A percentile compares a stretch with the other conserved stretches of the same genome.
Conservation (phyloP, 2,113 vertebrate genomes). For the Tenrec ecaudatus region DNA sequence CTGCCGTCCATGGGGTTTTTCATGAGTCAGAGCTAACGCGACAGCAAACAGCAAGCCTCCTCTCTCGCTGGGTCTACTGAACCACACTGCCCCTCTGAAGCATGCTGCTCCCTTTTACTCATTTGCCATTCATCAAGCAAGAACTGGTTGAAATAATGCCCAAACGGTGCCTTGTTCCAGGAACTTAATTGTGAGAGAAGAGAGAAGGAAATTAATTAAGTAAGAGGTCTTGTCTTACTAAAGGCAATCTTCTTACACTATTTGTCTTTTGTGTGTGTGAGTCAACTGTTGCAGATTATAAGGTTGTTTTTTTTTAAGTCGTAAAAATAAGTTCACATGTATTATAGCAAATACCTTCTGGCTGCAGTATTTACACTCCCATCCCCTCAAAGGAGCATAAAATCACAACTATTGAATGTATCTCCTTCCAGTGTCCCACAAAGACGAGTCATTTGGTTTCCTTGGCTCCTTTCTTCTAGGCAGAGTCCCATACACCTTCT, state of each 20-base stretch:
- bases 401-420: conserved; percentile 4
- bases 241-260: background rate
- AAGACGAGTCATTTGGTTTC: background rate
- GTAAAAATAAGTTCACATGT: background rate
- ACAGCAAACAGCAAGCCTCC: background rate
- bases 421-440: background rate
- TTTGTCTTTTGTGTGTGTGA: background rate
- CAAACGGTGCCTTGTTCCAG: background rate
- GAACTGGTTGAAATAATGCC: background rate
- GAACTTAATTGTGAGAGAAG: background rate
- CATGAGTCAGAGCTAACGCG: background rate
- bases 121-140: background rate
- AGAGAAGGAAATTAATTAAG: background rate
- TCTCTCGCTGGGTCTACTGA: background rate
- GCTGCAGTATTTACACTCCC: background rate
- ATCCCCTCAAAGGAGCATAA: conserved; percentile 17
- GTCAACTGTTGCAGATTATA: background rate
- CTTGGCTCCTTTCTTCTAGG: conserved; percentile 9
- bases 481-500: background rate
- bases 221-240: background rate
- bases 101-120: background rate
- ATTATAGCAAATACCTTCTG: conserved; percentile 32
- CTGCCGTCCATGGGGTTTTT: background rate
- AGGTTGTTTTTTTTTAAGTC: background rate
- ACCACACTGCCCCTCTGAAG: background rate